Percentiles rank a stretch among this genome's conserved stretches.
Evolutionary conservation across 2,113 vertebrate species (phyloP).

Genomic region (Paracanthobrama guichenoti): DNA sequence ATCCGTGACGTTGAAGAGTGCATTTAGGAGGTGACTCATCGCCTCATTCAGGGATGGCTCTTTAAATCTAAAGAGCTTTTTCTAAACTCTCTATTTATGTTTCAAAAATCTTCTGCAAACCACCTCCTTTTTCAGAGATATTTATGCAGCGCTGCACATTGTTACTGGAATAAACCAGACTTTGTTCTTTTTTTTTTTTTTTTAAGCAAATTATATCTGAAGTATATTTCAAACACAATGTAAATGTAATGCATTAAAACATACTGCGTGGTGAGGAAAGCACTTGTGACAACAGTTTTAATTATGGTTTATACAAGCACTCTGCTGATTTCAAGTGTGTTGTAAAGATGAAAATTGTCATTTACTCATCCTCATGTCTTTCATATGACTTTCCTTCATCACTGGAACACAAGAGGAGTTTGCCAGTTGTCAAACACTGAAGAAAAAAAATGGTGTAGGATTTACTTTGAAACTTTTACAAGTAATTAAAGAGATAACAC

Average conservation of each 20-base stretch:
- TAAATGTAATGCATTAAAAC: background rate
- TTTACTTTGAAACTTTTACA: background rate
- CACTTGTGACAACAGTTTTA: constrained; percentile 18
- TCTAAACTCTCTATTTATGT: constrained; percentile 5
- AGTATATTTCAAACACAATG: background rate
- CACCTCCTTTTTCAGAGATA: background rate
- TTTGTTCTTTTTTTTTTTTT: background rate
- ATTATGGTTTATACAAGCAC: background rate
- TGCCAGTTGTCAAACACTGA: background rate
- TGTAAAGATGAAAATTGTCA: background rate
- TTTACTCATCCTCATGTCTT: background rate
- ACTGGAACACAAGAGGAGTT: background rate
- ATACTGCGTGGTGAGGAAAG: background rate
- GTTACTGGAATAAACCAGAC: background rate
- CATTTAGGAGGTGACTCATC: background rate
- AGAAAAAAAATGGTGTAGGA: background rate
- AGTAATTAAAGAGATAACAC: background rate
- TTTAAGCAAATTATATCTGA: background rate
- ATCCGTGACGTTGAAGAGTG: constrained; percentile 6
- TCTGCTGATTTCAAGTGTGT: background rate
- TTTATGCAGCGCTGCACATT: background rate
- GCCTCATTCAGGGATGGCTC: background rate
- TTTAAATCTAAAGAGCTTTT: constrained; percentile 4
- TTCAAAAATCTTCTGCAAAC: background rate
- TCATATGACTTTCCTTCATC: background rate